Percentiles rank a stretch among this genome's conserved stretches.
These are phyloP conservation scores for Epinephelus moara DNA, from an alignment of 2,113 vertebrate genomes.

Conservation along the genomic window DNA sequence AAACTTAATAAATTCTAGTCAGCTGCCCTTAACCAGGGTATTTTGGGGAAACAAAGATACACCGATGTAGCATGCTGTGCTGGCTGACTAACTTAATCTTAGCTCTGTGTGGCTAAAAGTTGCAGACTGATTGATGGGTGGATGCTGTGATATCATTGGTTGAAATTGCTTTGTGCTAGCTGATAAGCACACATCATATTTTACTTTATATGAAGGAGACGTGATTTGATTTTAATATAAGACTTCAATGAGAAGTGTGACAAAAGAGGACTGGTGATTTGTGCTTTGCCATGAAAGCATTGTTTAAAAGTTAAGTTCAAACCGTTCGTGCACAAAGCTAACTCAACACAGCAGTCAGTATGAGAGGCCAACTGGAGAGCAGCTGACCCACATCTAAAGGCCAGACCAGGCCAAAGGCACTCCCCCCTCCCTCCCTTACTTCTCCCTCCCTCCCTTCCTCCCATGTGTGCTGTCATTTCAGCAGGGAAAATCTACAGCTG, in stretches of 20 bases:
- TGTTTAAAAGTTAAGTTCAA: not conserved
- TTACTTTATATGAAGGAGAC: too few relatives aligned
- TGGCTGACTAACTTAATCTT: too few relatives aligned
- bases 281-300: not conserved
- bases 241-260: not conserved
- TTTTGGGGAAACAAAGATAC: too few relatives aligned
- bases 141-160: too few relatives aligned
- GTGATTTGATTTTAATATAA: too few relatives aligned
- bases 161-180: too few relatives aligned
- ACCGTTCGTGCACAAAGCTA: not conserved
- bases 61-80: too few relatives aligned
- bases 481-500: constrained; percentile 52
- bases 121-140: too few relatives aligned
- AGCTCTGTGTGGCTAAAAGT: too few relatives aligned
- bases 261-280: not conserved
- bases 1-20: too few relatives aligned
- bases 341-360: not conserved
- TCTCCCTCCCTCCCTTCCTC: not conserved
- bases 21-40: too few relatives aligned
- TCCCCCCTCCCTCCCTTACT: not conserved
- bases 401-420: constrained; percentile 25
- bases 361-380: not conserved
- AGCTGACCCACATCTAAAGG: constrained; percentile 49
- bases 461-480: constrained; percentile 30
- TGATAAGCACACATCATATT: too few relatives aligned